Conservation (phyloP, 2,797 vertebrate genomes). For the Philypnodon macrostomus region DNA sequence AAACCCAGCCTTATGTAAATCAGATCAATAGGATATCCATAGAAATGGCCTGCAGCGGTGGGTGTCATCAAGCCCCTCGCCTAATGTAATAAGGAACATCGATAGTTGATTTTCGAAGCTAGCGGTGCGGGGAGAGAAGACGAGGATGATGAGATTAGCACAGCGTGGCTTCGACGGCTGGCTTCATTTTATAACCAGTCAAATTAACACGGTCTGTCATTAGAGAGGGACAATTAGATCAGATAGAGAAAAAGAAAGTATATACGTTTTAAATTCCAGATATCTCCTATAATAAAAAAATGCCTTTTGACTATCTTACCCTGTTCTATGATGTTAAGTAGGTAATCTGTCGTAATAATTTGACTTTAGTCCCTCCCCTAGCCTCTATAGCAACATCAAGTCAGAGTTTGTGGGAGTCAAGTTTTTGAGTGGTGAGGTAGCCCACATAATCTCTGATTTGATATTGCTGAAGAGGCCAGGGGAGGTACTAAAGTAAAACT, state of each 20-base stretch:
- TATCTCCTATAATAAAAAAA: too few relatives aligned
- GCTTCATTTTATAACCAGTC: slow-evolving; percentile 71
- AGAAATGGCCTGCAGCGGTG: slow-evolving; percentile 78
- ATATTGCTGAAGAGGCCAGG: too few relatives aligned
- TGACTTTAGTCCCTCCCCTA: too few relatives aligned
- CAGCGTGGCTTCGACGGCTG: slow-evolving; percentile 68
- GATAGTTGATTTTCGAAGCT: slow-evolving; percentile 81
- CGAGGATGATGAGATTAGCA: slow-evolving; percentile 76
- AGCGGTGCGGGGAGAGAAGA: slow-evolving; percentile 72
- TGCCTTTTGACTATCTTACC: too few relatives aligned
- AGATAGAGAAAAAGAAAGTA: slow-evolving; percentile 68
- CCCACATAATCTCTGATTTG: too few relatives aligned
- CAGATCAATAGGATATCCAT: slow-evolving; percentile 81
- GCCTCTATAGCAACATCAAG: too few relatives aligned
- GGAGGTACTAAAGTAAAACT: too few relatives aligned
- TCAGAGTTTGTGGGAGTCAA: too few relatives aligned
- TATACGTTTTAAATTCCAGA: too few relatives aligned
- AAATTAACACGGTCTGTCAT: slow-evolving; percentile 78
- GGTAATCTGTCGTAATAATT: too few relatives aligned
- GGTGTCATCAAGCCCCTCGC: slow-evolving; percentile 70
- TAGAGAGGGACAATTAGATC: slow-evolving; percentile 70
- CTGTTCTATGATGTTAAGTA: too few relatives aligned
- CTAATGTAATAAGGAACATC: slow-evolving; percentile 80
- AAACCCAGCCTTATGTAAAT: slow-evolving; percentile 79
- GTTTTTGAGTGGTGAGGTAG: too few relatives aligned